A percentile compares a stretch with the other conserved stretches of the same genome.
phyloP scores from a whole-genome alignment of 1,140 invertebrate species.

The Monomorium pharaonis region DNA sequence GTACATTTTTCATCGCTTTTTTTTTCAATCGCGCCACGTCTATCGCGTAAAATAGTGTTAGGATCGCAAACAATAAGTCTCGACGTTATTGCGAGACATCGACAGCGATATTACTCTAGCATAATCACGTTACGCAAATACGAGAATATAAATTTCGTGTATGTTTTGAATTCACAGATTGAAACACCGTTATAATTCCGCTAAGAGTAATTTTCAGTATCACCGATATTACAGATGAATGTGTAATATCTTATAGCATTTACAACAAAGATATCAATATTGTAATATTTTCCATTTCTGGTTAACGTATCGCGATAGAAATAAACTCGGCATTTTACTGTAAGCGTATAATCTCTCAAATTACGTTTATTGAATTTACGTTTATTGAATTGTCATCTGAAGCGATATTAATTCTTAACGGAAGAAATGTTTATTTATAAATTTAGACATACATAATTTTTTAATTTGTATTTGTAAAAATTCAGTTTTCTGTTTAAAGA shows the following conservation, averaged over 20 bases:
- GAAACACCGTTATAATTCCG: slow-evolving; percentile 11
- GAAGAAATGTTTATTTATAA: neutral
- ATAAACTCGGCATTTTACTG: neutral
- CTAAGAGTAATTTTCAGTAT: slow-evolving; percentile 3
- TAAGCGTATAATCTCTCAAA: slow-evolving; percentile 12
- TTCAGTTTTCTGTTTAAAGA: neutral
- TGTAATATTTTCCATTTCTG: slow-evolving; percentile 1
- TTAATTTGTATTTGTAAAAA: neutral
- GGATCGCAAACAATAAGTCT: slow-evolving; percentile 58
- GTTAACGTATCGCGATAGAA: neutral
- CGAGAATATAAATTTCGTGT: neutral
- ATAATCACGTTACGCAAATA: slow-evolving; percentile 50
- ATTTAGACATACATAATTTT: neutral
- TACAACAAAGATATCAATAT: neutral
- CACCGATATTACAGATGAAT: neutral
- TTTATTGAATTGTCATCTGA: neutral
- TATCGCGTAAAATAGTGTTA: slow-evolving; percentile 50
- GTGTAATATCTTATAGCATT: slow-evolving; percentile 18
- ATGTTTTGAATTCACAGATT: slow-evolving; percentile 27
- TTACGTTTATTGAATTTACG: slow-evolving; percentile 14
- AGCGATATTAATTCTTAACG: neutral
- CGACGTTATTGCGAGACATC: slow-evolving; percentile 51
- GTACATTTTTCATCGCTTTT: slow-evolving; percentile 59
- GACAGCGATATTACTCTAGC: slow-evolving; percentile 43
- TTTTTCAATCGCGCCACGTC: slow-evolving; percentile 50